These are phyloP conservation scores for Triops longicaudatus DNA, from an alignment of 1,140 invertebrate species.

Conservation along the genomic window DNA sequence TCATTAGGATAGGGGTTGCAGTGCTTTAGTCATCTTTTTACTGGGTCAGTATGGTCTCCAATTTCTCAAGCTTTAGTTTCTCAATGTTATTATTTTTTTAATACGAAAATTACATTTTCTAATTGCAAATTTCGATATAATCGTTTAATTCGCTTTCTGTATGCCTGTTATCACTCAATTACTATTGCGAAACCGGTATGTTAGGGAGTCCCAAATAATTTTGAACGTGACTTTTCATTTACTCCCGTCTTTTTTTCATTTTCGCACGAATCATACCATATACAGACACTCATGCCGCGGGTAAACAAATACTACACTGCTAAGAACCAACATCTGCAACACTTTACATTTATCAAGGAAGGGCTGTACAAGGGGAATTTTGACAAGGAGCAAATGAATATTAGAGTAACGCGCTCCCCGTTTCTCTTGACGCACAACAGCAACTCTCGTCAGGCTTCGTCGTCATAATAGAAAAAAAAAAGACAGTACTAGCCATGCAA, in stretches of 20 bases:
- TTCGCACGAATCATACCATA: not conserved
- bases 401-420: not conserved
- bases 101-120: no score
- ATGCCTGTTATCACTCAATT: no score
- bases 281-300: not conserved
- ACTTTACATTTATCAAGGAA: not conserved
- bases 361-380: not conserved
- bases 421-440: not conserved
- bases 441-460: not conserved
- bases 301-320: not conserved
- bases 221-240: not conserved
- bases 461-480: not conserved
- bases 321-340: not conserved
- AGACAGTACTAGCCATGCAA: slow-evolving; percentile 9
- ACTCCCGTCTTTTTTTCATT: not conserved
- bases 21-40: no score
- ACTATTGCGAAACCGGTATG: no score
- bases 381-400: not conserved
- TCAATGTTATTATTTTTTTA: no score
- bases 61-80: no score
- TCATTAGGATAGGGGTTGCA: no score
- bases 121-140: no score
- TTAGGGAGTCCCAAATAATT: not conserved
- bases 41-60: no score
- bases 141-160: no score